phyloP scores from a whole-genome alignment of 2,797 vertebrate species.

The Sus cebifrons region DNA sequence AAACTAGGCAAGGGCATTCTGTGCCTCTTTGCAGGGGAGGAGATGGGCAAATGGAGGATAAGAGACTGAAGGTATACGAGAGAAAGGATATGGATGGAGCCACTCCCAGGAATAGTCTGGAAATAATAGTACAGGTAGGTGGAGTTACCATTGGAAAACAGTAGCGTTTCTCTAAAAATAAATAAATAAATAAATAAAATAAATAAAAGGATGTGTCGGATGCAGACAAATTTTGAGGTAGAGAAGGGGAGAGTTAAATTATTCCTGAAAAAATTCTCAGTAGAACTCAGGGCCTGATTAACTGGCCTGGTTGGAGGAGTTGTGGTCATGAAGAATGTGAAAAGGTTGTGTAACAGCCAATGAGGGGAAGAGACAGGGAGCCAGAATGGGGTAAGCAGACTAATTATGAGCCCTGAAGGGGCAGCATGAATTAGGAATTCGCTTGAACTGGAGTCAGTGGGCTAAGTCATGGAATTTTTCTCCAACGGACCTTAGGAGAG shows the following conservation, averaged over 20 bases:
- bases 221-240: neutral
- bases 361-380: neutral
- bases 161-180: neutral
- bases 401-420: neutral
- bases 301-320: neutral
- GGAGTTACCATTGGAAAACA: neutral
- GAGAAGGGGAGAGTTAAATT: neutral
- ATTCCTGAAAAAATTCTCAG: neutral
- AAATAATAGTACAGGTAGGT: neutral
- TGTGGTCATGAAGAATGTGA: neutral
- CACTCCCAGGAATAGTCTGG: neutral
- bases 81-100: neutral
- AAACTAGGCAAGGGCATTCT: neutral
- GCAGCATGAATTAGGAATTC: neutral
- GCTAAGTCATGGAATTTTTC: neutral
- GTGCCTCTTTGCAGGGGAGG: neutral
- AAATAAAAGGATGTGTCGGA: neutral
- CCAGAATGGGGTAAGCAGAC: neutral
- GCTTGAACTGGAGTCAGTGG: neutral
- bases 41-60: neutral
- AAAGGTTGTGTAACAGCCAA: neutral
- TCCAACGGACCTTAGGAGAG: neutral
- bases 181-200: neutral
- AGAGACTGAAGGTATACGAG: neutral
- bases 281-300: neutral